Percentiles rank a stretch among this genome's conserved stretches.
Evolutionary conservation across 2,113 vertebrate species (phyloP).

Genomic region (Nymphicus hollandicus): DNA sequence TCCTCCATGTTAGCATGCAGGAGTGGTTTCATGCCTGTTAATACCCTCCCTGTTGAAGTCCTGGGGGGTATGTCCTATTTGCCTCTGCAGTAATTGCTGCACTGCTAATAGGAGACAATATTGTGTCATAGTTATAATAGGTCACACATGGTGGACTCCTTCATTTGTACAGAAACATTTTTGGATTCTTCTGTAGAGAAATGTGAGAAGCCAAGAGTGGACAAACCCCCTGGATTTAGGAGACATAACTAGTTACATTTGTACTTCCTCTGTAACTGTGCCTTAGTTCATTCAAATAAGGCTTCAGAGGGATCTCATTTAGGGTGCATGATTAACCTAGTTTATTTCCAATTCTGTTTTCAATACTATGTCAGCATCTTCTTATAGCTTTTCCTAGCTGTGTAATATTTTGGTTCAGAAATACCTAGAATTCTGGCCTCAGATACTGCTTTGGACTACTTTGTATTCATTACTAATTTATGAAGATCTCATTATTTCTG

Average conservation of each 20-base stretch:
- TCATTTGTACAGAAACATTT: neutral
- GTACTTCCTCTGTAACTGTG: neutral
- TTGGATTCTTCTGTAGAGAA: neutral
- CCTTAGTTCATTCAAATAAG: neutral
- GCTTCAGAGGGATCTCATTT: neutral
- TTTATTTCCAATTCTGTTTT: neutral
- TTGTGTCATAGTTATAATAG: neutral
- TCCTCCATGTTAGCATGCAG: neutral
- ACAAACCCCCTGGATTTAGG: neutral
- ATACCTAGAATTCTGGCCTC: neutral
- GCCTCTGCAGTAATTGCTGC: neutral
- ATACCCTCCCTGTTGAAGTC: accelerated
- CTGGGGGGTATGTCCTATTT: neutral
- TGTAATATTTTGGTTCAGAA: neutral
- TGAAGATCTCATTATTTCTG: neutral
- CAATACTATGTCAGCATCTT: neutral
- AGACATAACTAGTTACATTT: neutral
- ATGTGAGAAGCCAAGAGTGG: neutral
- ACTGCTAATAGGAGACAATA: neutral
- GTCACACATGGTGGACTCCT: neutral
- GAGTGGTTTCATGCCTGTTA: neutral
- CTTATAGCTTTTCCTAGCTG: neutral
- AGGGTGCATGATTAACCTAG: neutral
- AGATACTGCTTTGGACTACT: neutral
- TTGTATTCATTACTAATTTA: neutral